Conservation (phyloP, 2,888 invertebrate species). For the Leucoptera coffeella region DNA sequence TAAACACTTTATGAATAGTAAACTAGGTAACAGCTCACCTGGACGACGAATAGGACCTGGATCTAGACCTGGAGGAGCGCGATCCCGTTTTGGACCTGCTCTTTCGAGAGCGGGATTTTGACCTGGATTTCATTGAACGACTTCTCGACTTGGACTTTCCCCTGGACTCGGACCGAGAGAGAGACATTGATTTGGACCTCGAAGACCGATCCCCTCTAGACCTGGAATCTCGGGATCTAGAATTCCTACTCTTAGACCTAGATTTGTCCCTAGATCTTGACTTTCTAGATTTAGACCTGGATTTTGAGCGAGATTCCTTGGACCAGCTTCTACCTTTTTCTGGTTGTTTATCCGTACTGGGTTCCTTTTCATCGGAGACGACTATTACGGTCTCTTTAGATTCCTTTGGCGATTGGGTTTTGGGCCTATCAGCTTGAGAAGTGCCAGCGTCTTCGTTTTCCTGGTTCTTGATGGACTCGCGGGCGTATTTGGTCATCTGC, state of each 20-base stretch:
- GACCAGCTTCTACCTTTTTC: no score
- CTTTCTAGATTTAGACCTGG: no score
- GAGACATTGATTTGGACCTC: constrained; percentile 25
- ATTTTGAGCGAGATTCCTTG: constrained; percentile 4
- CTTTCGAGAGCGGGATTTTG: no score
- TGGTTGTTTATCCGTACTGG: constrained; percentile 5
- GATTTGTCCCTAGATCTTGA: constrained; percentile 12
- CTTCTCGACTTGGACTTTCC: not conserved
- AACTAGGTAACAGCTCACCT: no score
- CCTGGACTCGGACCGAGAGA: constrained; percentile 37
- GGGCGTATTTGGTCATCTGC: constrained; percentile 65
- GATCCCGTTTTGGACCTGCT: no score
- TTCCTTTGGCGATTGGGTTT: constrained; percentile 5
- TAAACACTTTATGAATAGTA: no score
- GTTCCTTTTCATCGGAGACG: constrained; percentile 3
- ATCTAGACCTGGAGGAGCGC: constrained; percentile 9
- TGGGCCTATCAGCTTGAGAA: constrained; percentile 11
- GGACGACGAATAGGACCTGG: constrained; percentile 46
- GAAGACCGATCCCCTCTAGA: constrained; percentile 11
- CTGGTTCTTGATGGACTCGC: constrained; percentile 40
- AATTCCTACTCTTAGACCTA: constrained; percentile 8
- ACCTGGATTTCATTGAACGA: no score
- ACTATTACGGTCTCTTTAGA: not conserved
- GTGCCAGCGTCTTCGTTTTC: constrained; percentile 16
- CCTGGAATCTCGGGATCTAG: constrained; percentile 14